A percentile compares a stretch with the other conserved stretches of the same genome.
Evolutionary conservation across 2,113 vertebrate species (phyloP).

Genomic region (Antechinus stuartii): DNA sequence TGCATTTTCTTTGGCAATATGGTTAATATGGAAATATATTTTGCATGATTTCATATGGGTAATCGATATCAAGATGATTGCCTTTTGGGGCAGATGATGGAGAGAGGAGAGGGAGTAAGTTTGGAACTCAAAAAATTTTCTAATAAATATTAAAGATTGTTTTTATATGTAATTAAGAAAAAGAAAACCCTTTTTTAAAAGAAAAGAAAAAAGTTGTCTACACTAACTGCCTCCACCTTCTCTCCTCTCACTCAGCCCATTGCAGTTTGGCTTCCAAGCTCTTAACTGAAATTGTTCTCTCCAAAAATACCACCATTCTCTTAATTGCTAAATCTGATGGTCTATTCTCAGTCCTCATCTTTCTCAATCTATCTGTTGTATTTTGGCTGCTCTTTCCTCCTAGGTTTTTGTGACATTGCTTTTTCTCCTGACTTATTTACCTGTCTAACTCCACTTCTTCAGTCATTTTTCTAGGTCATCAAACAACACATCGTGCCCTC

Average conservation of each 20-base stretch:
- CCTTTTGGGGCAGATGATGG: background rate
- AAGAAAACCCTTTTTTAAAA: background rate
- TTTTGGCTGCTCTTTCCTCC: background rate
- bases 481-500: background rate
- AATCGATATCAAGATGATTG: background rate
- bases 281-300: background rate
- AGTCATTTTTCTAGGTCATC: background rate
- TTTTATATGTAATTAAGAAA: background rate
- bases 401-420: background rate
- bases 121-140: background rate
- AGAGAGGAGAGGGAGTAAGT: background rate
- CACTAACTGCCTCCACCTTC: background rate
- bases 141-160: background rate
- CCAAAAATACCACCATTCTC: background rate
- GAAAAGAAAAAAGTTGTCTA: background rate
- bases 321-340: conserved; percentile 1
- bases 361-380: background rate
- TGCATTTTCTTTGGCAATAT: background rate
- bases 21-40: background rate
- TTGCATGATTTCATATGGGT: background rate
- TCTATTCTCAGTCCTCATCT: background rate
- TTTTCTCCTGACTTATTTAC: background rate
- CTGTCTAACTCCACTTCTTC: too few species aligned
- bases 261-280: background rate
- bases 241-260: background rate